These are phyloP conservation scores for Falcaria lacertinaria DNA, from an alignment of 2,888 invertebrate species.

Conservation along the genomic window DNA sequence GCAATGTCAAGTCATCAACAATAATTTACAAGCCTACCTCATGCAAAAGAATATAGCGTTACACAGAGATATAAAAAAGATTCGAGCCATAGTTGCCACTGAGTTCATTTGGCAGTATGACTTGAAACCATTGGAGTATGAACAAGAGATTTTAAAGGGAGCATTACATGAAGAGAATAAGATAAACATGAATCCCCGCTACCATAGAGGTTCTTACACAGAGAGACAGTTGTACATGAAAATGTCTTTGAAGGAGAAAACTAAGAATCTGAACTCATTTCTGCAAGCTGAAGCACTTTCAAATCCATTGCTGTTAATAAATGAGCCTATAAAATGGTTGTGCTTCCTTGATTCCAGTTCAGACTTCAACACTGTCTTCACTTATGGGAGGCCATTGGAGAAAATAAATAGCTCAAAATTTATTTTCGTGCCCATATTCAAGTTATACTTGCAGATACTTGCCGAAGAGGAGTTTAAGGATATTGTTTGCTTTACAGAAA, in stretches of 20 bases:
- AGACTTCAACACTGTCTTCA: constrained; percentile 47
- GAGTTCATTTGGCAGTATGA: constrained; percentile 81
- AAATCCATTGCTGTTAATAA: constrained; percentile 51
- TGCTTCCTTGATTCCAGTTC: constrained; percentile 29
- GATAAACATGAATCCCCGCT: constrained; percentile 66
- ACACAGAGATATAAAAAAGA: constrained; percentile 62
- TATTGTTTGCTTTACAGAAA: constrained; percentile 39
- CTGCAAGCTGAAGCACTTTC: constrained; percentile 66
- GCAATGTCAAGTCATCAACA: constrained; percentile 84
- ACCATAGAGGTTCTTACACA: constrained; percentile 78
- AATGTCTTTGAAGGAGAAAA: constrained; percentile 68
- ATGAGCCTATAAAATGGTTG: constrained; percentile 52
- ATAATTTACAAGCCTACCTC: constrained; percentile 83
- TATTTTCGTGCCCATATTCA: constrained; percentile 69
- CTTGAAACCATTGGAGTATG: constrained; percentile 68
- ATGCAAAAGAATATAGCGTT: constrained; percentile 61
- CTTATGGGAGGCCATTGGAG: constrained; percentile 72
- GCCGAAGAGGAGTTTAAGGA: constrained; percentile 61
- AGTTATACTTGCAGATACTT: constrained; percentile 62
- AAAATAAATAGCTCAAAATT: constrained; percentile 82
- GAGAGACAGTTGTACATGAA: constrained; percentile 72
- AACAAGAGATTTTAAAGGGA: constrained; percentile 71
- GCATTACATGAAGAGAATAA: constrained; percentile 63
- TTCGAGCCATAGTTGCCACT: constrained; percentile 72
- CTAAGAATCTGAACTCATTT: constrained; percentile 59